These are phyloP conservation scores for Heliopora coerulea DNA, from an alignment of 92 coral and sea anemone genomes.

Conservation along the genomic window DNA sequence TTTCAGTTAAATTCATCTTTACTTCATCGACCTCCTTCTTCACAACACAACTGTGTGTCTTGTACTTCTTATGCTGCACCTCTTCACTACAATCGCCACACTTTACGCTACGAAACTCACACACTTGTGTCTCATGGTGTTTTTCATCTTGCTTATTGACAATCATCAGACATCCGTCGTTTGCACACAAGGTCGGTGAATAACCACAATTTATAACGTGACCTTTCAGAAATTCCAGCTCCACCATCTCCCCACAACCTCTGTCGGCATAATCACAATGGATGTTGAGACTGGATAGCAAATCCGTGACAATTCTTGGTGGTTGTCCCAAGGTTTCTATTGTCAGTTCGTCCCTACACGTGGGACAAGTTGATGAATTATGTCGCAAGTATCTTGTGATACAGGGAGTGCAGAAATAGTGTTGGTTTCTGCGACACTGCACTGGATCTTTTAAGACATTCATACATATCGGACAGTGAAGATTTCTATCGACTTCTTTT, in stretches of 20 bases:
- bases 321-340: constrained; percentile 38
- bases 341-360: constrained; percentile 48
- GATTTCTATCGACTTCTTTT: constrained; percentile 46
- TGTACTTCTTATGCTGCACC: background rate
- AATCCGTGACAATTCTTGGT: constrained; percentile 48
- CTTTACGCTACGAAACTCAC: constrained; percentile 13
- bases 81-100: background rate
- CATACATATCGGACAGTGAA: constrained; percentile 60
- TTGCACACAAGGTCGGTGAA: constrained; percentile 44
- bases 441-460: constrained; percentile 67
- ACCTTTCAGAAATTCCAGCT: constrained; percentile 31
- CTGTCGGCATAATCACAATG: constrained; percentile 44
- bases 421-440: constrained; percentile 52
- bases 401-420: constrained; percentile 61
- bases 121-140: background rate
- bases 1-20: background rate
- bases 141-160: constrained; percentile 3
- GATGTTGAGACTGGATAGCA: constrained; percentile 46
- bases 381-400: constrained; percentile 33
- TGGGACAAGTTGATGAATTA: constrained; percentile 49
- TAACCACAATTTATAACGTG: constrained; percentile 48
- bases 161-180: constrained; percentile 39
- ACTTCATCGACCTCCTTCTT: background rate
- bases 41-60: background rate
- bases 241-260: constrained; percentile 51